Conservation (phyloP, 2,113 vertebrate species). For the Hypocryptadius cinnamomeus region DNA sequence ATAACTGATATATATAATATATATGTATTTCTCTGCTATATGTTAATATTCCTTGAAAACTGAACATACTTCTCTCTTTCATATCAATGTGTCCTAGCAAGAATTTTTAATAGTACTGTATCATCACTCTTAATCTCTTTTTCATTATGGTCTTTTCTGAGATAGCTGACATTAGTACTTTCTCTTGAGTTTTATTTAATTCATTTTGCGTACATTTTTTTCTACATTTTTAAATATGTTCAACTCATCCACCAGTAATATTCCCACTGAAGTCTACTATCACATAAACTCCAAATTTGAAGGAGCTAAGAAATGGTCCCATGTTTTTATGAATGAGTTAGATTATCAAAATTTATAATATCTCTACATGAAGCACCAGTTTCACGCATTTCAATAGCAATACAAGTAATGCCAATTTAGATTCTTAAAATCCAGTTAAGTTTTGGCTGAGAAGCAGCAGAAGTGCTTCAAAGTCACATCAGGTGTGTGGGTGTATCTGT, state of each 20-base stretch:
- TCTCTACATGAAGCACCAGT: slow-evolving; percentile 44
- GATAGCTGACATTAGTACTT: slow-evolving; percentile 2
- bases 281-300: background rate
- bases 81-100: slow-evolving; percentile 25
- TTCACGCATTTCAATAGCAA: slow-evolving; percentile 23
- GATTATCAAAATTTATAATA: slow-evolving; percentile 43
- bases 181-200: slow-evolving; percentile 13
- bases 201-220: background rate
- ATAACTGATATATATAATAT: slow-evolving; percentile 50
- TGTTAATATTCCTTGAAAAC: slow-evolving; percentile 53
- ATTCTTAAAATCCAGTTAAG: slow-evolving; percentile 66
- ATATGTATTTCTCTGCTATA: slow-evolving; percentile 53
- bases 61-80: slow-evolving; percentile 40
- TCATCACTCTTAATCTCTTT: background rate
- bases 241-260: slow-evolving; percentile 26
- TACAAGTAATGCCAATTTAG: slow-evolving; percentile 44
- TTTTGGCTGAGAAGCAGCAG: slow-evolving; percentile 52
- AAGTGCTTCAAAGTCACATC: slow-evolving; percentile 41
- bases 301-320: slow-evolving; percentile 1
- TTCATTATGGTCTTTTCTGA: background rate
- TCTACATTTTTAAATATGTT: background rate
- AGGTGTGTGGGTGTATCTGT: background rate
- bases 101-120: slow-evolving; percentile 27
- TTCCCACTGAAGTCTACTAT: background rate
- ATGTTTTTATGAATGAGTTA: slow-evolving; percentile 38